Percentiles rank a stretch among this genome's conserved stretches.
These are phyloP conservation scores for Troglohyphantes excavatus DNA, from an alignment of 2,888 invertebrate species.

Conservation along the genomic window DNA sequence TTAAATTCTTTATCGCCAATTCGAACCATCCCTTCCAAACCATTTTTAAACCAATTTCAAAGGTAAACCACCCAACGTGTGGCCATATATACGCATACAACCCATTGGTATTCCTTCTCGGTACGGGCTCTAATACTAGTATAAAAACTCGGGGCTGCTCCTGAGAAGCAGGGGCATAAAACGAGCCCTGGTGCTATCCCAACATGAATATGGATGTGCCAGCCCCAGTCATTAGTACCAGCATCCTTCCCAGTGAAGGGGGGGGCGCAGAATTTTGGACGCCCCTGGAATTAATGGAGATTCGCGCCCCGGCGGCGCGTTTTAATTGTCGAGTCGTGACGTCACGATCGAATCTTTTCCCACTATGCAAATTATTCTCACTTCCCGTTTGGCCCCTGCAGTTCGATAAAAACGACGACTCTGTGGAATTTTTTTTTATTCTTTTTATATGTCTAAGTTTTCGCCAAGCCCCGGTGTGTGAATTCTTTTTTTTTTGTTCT, in stretches of 20 bases:
- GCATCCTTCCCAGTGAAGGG: constrained; percentile 46
- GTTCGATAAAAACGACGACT: constrained; percentile 78
- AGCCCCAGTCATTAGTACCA: constrained; percentile 72
- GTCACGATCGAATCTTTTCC: constrained; percentile 73
- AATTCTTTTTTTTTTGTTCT: constrained; percentile 23
- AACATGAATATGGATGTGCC: constrained; percentile 77
- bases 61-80: constrained; percentile 1
- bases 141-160: constrained; percentile 13
- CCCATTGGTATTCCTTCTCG: neutral
- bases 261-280: constrained; percentile 41
- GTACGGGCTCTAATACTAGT: neutral
- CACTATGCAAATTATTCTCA: constrained; percentile 76
- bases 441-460: constrained; percentile 47
- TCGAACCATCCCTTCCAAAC: neutral
- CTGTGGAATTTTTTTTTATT: constrained; percentile 39
- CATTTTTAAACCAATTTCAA: neutral
- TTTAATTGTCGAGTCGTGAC: constrained; percentile 77
- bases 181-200: constrained; percentile 43
- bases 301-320: constrained; percentile 73
- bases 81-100: neutral
- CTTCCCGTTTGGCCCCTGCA: constrained; percentile 58
- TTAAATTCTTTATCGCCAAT: constrained; percentile 1
- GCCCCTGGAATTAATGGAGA: constrained; percentile 73
- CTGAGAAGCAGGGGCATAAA: constrained; percentile 48
- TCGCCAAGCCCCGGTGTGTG: constrained; percentile 27